Conservation (phyloP, 2,888 invertebrate species). For the Drosophila histrio region DNA sequence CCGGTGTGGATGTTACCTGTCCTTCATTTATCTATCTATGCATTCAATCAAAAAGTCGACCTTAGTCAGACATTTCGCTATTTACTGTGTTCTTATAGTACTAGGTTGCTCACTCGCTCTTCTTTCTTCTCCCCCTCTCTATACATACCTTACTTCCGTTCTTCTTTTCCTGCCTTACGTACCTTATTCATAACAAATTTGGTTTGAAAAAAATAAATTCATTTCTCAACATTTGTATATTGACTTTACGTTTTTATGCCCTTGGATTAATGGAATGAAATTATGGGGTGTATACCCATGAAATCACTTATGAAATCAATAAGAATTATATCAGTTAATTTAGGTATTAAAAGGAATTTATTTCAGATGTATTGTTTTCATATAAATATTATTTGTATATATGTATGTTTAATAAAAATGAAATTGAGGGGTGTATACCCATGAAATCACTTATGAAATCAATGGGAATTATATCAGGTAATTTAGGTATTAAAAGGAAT, state of each 20-base stretch:
- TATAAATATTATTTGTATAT: no score
- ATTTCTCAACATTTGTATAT: slow-evolving; percentile 46
- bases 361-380: neutral
- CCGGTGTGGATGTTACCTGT: slow-evolving; percentile 48
- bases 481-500: neutral
- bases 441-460: neutral
- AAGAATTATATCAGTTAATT: neutral
- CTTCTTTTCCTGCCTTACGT: neutral
- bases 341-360: neutral
- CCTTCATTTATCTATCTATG: slow-evolving; percentile 70
- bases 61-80: slow-evolving; percentile 43
- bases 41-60: slow-evolving; percentile 70
- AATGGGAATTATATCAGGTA: neutral
- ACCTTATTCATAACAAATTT: slow-evolving; percentile 48
- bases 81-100: slow-evolving; percentile 11
- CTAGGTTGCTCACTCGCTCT: neutral
- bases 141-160: neutral
- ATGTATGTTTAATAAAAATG: no score
- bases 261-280: neutral
- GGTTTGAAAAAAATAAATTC: slow-evolving; percentile 50
- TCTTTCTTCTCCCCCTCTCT: neutral
- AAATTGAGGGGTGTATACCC: neutral
- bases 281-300: neutral
- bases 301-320: neutral
- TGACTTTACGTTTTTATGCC: slow-evolving; percentile 21